Evolutionary conservation across 1,140 invertebrate species (phyloP).

Genomic region (Akabosia matsudoensis): DNA sequence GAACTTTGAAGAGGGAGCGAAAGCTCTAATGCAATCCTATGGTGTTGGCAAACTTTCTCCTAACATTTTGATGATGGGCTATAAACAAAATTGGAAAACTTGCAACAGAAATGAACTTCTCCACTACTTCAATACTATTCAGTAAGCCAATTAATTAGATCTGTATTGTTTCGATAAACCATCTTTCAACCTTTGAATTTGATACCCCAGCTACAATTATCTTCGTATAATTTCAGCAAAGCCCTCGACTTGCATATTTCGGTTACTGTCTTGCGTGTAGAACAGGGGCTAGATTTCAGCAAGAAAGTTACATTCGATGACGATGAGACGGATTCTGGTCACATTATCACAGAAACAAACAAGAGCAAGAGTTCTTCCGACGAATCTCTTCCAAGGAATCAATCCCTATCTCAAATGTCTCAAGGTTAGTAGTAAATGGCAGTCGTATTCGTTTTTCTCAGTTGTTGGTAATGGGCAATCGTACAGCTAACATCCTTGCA

Average conservation of each 20-base stretch:
- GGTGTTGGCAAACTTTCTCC: slow-evolving; percentile 86
- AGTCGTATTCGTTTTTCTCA: not conserved
- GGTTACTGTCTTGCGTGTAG: slow-evolving; percentile 77
- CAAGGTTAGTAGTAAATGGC: slow-evolving; percentile 59
- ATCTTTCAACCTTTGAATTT: not conserved
- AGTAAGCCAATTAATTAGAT: slow-evolving; percentile 64
- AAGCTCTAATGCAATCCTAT: slow-evolving; percentile 70
- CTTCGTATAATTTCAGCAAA: slow-evolving; percentile 63
- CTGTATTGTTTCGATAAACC: not conserved
- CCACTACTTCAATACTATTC: slow-evolving; percentile 87
- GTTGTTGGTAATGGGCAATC: too few species aligned
- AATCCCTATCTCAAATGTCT: slow-evolving; percentile 63
- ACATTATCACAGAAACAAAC: not conserved
- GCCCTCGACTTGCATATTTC: slow-evolving; percentile 89
- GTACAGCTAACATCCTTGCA: too few species aligned
- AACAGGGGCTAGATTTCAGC: slow-evolving; percentile 70
- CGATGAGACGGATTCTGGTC: not conserved
- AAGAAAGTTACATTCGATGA: slow-evolving; percentile 45
- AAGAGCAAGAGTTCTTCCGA: slow-evolving; percentile 45
- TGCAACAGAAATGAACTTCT: slow-evolving; percentile 68
- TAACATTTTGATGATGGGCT: slow-evolving; percentile 87
- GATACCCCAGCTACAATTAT: not conserved
- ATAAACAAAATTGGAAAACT: slow-evolving; percentile 82
- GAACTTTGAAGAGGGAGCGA: slow-evolving; percentile 58
- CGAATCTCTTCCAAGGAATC: slow-evolving; percentile 55